Percentiles rank a stretch among this genome's conserved stretches.
phyloP scores from a whole-genome alignment of 23 tunicate species.

The Clavelina lepadiformis region DNA sequence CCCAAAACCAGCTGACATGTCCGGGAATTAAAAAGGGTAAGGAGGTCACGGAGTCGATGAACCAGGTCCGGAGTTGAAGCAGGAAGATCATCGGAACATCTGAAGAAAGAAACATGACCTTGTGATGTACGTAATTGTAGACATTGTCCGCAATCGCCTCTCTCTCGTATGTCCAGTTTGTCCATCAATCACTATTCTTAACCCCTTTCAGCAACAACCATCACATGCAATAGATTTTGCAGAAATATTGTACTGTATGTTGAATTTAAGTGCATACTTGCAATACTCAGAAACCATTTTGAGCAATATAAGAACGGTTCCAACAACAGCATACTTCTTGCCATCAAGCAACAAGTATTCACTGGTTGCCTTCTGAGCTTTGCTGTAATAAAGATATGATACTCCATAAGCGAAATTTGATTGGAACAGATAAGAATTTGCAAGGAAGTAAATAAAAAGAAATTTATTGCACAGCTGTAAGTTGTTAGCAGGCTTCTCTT shows the following conservation, averaged over 20 bases:
- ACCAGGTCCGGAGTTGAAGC: conserved; percentile 64
- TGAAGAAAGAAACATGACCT: conserved; percentile 3
- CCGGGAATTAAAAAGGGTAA: conserved; percentile 77
- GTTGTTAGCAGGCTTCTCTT: too few relatives aligned
- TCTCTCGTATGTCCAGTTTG: too few relatives aligned
- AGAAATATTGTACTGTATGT: too few relatives aligned
- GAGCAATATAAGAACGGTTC: conserved; percentile 63
- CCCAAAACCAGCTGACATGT: conserved; percentile 85
- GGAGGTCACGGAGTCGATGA: conserved; percentile 67
- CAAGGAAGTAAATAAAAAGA: too few relatives aligned
- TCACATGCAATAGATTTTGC: too few relatives aligned
- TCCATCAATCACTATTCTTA: too few relatives aligned
- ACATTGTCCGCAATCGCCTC: too few relatives aligned
- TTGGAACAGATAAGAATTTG: too few relatives aligned
- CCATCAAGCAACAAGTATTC: conserved; percentile 53
- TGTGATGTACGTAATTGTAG: neutral
- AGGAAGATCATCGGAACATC: conserved; percentile 81
- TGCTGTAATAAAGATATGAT: too few relatives aligned
- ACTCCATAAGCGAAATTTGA: too few relatives aligned
- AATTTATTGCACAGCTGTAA: too few relatives aligned
- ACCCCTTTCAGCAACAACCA: too few relatives aligned
- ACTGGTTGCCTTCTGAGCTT: neutral
- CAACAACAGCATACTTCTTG: conserved; percentile 60
- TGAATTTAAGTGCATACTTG: conserved; percentile 53
- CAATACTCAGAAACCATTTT: conserved; percentile 80